Evolutionary conservation across 2,797 vertebrate species (phyloP).

Genomic region (Gallinago nigripennis): DNA sequence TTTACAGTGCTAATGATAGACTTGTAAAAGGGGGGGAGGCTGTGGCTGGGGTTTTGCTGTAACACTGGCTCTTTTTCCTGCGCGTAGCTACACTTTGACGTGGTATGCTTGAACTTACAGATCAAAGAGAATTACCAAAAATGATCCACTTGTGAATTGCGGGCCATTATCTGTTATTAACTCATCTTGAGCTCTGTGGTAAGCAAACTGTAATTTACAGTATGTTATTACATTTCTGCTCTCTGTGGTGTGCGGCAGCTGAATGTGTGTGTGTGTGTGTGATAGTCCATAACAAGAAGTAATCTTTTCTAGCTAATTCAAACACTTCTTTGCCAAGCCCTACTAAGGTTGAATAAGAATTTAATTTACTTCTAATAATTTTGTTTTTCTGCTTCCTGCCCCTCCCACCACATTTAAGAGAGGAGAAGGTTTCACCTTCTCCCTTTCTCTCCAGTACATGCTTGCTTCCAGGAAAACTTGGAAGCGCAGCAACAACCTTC

Average conservation of each 20-base stretch:
- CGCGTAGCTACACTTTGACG: background rate
- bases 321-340: background rate
- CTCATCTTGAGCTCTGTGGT: slow-evolving; percentile 42
- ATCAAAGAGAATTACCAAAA: slow-evolving; percentile 56
- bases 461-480: slow-evolving; percentile 66
- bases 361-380: slow-evolving; percentile 45
- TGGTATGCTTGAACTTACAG: slow-evolving; percentile 30
- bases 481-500: slow-evolving; percentile 25
- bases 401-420: slow-evolving; percentile 26
- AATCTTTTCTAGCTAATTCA: background rate
- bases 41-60: background rate
- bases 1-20: slow-evolving; percentile 13
- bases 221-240: slow-evolving; percentile 23
- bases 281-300: background rate
- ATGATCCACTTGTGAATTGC: slow-evolving; percentile 45
- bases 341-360: slow-evolving; percentile 5
- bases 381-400: slow-evolving; percentile 47
- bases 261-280: background rate
- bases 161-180: slow-evolving; percentile 68
- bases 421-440: slow-evolving; percentile 29
- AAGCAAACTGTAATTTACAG: slow-evolving; percentile 51
- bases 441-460: slow-evolving; percentile 12
- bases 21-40: background rate
- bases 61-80: background rate
- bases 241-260: background rate